Conservation (phyloP, 2,797 vertebrate genomes). For the Poecilia wingei region DNA sequence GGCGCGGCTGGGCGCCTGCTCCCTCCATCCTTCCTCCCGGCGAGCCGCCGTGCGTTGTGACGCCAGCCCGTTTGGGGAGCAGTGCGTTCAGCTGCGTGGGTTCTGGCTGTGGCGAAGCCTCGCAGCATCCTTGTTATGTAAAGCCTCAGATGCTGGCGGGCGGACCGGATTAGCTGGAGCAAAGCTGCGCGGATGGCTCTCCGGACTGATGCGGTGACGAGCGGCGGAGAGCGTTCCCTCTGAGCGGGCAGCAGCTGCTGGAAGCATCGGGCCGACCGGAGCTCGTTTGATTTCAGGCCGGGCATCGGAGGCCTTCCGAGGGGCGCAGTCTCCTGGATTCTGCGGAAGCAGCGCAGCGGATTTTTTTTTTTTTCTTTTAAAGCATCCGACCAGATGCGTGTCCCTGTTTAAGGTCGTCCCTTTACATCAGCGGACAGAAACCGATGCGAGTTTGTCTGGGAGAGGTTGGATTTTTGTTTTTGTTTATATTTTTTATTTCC, state of each 20-base stretch:
- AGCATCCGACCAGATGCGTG: constrained; percentile 26
- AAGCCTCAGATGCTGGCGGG: constrained; percentile 51
- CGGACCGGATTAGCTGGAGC: constrained; percentile 10
- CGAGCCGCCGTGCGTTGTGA: constrained; percentile 63
- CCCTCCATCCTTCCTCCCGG: constrained; percentile 36
- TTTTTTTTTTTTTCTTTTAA: background rate
- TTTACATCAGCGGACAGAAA: constrained; percentile 32
- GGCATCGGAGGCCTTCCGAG: constrained; percentile 53
- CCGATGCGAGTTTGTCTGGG: constrained; percentile 62
- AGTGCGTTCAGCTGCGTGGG: constrained; percentile 43
- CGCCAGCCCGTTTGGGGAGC: constrained; percentile 49
- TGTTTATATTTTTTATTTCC: background rate
- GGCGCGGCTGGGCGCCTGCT: constrained; percentile 23
- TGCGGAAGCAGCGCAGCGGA: constrained; percentile 25
- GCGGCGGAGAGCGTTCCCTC: background rate
- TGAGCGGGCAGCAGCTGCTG: constrained; percentile 6
- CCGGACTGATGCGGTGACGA: constrained; percentile 1
- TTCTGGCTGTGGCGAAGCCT: constrained; percentile 22
- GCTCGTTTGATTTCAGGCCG: constrained; percentile 22
- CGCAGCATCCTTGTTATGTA: constrained; percentile 68
- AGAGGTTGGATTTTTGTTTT: constrained; percentile 22
- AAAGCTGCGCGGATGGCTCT: constrained; percentile 28
- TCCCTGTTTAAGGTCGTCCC: constrained; percentile 21
- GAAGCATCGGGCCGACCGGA: background rate
- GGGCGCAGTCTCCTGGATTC: constrained; percentile 55